Conservation (phyloP, 2,888 invertebrate genomes). For the Plagodis dolabraria region DNA sequence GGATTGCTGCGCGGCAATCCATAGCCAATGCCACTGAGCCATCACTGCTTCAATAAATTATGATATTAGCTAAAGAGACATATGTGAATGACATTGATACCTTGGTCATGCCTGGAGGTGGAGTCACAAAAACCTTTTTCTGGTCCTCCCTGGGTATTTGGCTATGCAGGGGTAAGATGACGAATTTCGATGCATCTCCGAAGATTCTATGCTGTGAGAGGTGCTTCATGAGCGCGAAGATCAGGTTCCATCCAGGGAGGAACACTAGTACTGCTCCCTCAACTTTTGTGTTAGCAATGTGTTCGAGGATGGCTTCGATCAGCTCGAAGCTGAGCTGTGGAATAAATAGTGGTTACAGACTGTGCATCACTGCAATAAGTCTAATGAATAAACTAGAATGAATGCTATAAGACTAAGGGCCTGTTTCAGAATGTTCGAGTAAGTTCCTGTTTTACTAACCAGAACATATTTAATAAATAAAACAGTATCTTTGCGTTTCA, state of each 20-base stretch:
- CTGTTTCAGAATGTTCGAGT: too few species aligned
- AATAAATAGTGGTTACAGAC: not conserved
- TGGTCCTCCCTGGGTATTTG: conserved; percentile 98
- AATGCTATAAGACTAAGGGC: too few species aligned
- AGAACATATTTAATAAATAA: too few species aligned
- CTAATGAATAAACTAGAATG: too few species aligned
- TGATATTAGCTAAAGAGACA: too few species aligned
- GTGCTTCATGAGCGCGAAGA: conserved; percentile 95
- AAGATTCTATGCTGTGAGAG: conserved; percentile 89
- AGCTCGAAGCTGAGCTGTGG: conserved; percentile 93
- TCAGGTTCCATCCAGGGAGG: conserved; percentile 98
- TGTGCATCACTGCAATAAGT: too few species aligned
- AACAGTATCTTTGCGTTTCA: too few species aligned
- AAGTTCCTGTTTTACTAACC: too few species aligned
- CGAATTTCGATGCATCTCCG: conserved; percentile 86
- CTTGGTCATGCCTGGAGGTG: conserved; percentile 93
- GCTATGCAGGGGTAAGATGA: conserved; percentile 97
- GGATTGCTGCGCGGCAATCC: too few species aligned
- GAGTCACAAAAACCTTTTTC: conserved; percentile 94
- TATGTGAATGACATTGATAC: conserved; percentile 64
- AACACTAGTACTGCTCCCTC: conserved; percentile 97
- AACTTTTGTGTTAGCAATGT: conserved; percentile 85
- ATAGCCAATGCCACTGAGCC: too few species aligned
- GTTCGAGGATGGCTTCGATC: conserved; percentile 90
- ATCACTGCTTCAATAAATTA: too few species aligned